Conservation (phyloP, 2,888 invertebrate genomes). For the Ectobius pallidus region DNA sequence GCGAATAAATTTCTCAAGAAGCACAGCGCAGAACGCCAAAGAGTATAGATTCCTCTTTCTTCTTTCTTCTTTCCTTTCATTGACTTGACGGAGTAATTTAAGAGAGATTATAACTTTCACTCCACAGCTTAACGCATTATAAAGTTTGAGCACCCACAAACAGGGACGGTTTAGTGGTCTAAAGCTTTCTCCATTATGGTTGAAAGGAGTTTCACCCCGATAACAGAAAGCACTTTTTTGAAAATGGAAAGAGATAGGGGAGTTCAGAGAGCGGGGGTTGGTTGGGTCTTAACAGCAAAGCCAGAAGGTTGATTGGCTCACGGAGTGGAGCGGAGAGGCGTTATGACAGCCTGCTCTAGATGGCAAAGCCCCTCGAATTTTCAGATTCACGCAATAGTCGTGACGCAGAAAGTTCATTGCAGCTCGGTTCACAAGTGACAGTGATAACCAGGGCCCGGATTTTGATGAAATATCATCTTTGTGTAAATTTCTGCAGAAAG, state of each 20-base stretch:
- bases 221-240: constrained; percentile 5
- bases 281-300: constrained; percentile 23
- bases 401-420: neutral
- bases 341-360: constrained; percentile 21
- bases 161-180: constrained; percentile 25
- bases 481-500: no score
- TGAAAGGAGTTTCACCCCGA: constrained; percentile 12
- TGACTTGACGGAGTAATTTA: constrained; percentile 5
- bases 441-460: neutral
- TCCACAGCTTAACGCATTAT: constrained; percentile 12
- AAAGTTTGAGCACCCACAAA: constrained; percentile 28
- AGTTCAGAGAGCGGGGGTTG: no score
- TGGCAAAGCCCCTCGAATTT: constrained; percentile 24
- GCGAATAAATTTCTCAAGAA: no score
- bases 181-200: constrained; percentile 23
- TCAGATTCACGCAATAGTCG: constrained; percentile 15
- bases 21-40: neutral
- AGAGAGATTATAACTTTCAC: constrained; percentile 30
- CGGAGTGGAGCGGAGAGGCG: neutral
- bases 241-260: neutral
- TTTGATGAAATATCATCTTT: no score
- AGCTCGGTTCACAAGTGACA: constrained; percentile 8
- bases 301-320: constrained; percentile 20
- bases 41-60: neutral
- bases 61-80: neutral